phyloP scores from a whole-genome alignment of 1,140 invertebrate genomes.

The Bradynema listronoti region DNA sequence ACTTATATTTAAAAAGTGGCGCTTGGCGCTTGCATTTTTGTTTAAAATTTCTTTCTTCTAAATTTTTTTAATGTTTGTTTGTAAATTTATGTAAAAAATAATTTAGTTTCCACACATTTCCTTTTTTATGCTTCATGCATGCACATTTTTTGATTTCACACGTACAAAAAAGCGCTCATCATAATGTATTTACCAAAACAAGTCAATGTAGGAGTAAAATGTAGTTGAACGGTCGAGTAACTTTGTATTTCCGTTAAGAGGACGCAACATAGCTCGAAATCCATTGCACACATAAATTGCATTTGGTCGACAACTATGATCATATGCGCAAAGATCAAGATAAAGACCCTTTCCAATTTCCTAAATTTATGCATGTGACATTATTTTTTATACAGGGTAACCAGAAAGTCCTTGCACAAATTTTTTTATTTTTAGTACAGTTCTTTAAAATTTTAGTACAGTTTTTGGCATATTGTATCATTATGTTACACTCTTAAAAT shows the following conservation, averaged over 20 bases:
- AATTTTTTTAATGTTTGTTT: too few relatives aligned
- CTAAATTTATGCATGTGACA: too few relatives aligned
- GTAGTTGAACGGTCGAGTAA: slow-evolving; percentile 38
- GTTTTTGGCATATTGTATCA: neutral
- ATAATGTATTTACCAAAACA: slow-evolving; percentile 43
- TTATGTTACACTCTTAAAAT: neutral
- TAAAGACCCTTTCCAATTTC: slow-evolving; percentile 58
- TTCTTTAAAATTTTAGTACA: slow-evolving; percentile 8
- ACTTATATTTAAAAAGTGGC: too few relatives aligned
- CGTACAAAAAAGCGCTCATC: too few relatives aligned
- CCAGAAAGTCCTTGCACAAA: too few relatives aligned
- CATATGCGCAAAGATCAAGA: slow-evolving; percentile 54
- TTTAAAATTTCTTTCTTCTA: too few relatives aligned
- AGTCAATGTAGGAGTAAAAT: slow-evolving; percentile 55
- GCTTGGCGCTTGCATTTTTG: too few relatives aligned
- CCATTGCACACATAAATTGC: slow-evolving; percentile 44
- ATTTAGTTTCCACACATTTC: too few relatives aligned
- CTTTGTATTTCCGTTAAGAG: slow-evolving; percentile 37
- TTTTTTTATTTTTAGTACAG: slow-evolving; percentile 10
- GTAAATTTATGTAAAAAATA: too few relatives aligned
- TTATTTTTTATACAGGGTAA: too few relatives aligned
- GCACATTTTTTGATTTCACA: too few relatives aligned
- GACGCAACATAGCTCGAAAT: slow-evolving; percentile 45
- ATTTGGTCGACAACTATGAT: slow-evolving; percentile 53
- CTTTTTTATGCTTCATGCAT: too few relatives aligned